These are phyloP conservation scores for Saccostrea echinata DNA, from an alignment of 1,140 invertebrate genomes.

Conservation along the genomic window DNA sequence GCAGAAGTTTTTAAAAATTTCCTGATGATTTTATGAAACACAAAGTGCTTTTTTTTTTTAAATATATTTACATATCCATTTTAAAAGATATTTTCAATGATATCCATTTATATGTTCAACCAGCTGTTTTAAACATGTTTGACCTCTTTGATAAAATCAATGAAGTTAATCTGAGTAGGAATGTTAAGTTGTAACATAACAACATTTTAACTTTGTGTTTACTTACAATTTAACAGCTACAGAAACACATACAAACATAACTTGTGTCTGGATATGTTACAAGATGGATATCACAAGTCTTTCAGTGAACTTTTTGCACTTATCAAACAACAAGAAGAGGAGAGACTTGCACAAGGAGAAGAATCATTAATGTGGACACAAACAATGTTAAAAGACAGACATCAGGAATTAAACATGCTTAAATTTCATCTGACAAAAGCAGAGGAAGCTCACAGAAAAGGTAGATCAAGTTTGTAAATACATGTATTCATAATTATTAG, in stretches of 20 bases:
- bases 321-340: conserved; percentile 73
- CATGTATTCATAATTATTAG: too few relatives aligned
- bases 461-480: conserved; percentile 50
- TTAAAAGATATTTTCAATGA: background rate
- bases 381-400: conserved; percentile 74
- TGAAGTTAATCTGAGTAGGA: too few relatives aligned
- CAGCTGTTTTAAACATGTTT: too few relatives aligned
- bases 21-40: too few relatives aligned
- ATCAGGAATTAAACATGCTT: conserved; percentile 76
- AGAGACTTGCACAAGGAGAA: conserved; percentile 72
- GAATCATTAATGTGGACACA: conserved; percentile 77
- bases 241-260: conserved; percentile 79
- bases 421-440: conserved; percentile 75
- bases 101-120: background rate
- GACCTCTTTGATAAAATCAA: too few relatives aligned
- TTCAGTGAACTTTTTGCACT: conserved; percentile 78
- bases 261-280: conserved; percentile 78
- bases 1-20: too few relatives aligned
- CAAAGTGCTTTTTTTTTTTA: too few relatives aligned
- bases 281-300: conserved; percentile 77
- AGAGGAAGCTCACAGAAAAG: conserved; percentile 72
- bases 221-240: conserved; percentile 67
- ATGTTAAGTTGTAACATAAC: too few relatives aligned
- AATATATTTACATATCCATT: too few relatives aligned
- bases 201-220: background rate